Conservation (phyloP, 2,797 vertebrate genomes). For the Lutjanus campechanus region DNA sequence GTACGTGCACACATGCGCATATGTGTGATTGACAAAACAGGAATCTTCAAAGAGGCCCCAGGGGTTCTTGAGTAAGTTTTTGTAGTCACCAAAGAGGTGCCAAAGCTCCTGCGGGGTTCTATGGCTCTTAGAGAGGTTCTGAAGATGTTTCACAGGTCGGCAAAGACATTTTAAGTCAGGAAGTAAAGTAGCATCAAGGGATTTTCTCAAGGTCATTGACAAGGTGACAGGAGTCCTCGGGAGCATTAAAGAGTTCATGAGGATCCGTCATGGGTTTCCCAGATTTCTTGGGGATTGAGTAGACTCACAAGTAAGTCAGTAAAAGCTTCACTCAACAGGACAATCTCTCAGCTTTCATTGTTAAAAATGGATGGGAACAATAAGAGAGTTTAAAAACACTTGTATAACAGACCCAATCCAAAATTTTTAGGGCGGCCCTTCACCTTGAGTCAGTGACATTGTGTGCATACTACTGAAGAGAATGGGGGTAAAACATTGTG, state of each 20-base stretch:
- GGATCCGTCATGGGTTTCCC: background rate
- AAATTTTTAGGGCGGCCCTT: too few relatives aligned
- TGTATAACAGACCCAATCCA: too few relatives aligned
- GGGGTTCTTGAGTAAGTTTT: background rate
- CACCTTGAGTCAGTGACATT: too few relatives aligned
- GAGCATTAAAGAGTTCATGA: background rate
- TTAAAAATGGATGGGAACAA: too few relatives aligned
- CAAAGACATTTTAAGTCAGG: background rate
- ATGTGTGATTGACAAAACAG: background rate
- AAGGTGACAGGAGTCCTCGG: background rate
- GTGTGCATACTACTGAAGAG: too few relatives aligned
- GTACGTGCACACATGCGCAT: background rate
- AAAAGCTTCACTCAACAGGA: too few relatives aligned
- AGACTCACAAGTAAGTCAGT: too few relatives aligned
- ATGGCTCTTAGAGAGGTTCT: background rate
- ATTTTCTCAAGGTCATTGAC: background rate
- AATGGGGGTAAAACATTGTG: too few relatives aligned
- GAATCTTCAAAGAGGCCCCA: constrained; percentile 5
- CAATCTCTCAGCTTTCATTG: too few relatives aligned
- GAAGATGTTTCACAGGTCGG: background rate
- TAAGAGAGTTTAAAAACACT: too few relatives aligned
- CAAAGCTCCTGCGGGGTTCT: background rate
- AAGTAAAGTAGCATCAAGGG: background rate
- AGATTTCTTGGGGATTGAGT: background rate
- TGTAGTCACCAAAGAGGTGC: background rate